These are phyloP conservation scores for Megaceryle alcyon DNA, from an alignment of 2,797 vertebrate genomes.

Conservation along the genomic window DNA sequence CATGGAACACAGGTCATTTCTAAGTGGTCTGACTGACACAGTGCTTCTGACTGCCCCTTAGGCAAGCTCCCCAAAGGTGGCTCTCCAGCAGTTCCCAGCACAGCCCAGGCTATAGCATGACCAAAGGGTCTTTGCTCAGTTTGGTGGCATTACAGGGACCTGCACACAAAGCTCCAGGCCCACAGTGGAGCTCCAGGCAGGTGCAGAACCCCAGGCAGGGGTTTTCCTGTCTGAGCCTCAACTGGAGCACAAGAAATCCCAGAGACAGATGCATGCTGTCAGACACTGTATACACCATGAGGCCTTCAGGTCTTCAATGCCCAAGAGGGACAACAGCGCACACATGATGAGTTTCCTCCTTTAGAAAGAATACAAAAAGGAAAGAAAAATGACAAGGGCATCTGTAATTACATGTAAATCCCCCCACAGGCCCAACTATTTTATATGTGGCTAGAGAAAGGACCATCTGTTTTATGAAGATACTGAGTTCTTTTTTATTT, in stretches of 20 bases:
- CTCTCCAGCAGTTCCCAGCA: background rate
- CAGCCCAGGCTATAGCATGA: background rate
- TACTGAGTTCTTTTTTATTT: background rate
- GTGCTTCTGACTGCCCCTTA: background rate
- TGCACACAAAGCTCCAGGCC: background rate
- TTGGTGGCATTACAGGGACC: background rate
- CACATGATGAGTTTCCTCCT: background rate
- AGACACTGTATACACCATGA: accelerated
- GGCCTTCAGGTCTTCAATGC: background rate
- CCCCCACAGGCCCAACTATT: background rate
- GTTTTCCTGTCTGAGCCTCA: background rate
- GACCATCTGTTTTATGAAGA: conserved; percentile 38
- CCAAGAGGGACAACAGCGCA: accelerated
- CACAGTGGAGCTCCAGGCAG: background rate
- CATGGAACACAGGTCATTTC: accelerated
- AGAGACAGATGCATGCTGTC: accelerated
- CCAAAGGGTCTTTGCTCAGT: background rate
- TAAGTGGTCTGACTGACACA: background rate
- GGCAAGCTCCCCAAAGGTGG: background rate
- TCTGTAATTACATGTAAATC: conserved; percentile 47
- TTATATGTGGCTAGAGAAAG: background rate
- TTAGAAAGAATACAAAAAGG: background rate
- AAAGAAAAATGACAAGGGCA: background rate
- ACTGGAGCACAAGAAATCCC: background rate
- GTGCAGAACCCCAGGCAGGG: background rate